Percentiles rank a stretch among this genome's conserved stretches.
These are phyloP conservation scores for Idaea straminata DNA, from an alignment of 2,888 invertebrate species.

Conservation along the genomic window DNA sequence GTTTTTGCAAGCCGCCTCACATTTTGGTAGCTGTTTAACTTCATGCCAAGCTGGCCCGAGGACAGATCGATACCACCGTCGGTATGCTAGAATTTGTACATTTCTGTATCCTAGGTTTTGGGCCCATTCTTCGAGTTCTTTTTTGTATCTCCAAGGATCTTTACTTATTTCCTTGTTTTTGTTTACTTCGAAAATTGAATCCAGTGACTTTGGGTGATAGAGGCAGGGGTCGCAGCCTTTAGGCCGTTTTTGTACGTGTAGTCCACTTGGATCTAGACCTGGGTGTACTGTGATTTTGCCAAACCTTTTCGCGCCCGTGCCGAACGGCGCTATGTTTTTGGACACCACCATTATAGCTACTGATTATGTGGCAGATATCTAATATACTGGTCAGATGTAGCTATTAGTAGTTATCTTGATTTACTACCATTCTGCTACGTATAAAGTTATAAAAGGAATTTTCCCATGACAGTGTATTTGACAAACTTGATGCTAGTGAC, in stretches of 20 bases:
- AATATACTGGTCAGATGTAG: no score
- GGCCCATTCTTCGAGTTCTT: constrained; percentile 65
- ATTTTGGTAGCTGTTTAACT: constrained; percentile 33
- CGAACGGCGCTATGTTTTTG: constrained; percentile 37
- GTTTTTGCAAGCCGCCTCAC: constrained; percentile 53
- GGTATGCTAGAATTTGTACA: constrained; percentile 47
- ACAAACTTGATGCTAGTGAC: no score
- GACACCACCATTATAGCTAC: background rate
- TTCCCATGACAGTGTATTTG: no score
- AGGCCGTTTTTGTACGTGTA: constrained; percentile 42
- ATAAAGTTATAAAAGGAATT: no score
- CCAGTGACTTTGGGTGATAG: constrained; percentile 49
- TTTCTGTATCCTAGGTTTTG: constrained; percentile 67
- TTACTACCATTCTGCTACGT: no score
- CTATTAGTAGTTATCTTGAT: no score
- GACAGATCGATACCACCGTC: constrained; percentile 47
- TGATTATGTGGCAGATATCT: no score
- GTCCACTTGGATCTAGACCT: constrained; percentile 53
- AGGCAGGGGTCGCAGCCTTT: constrained; percentile 57
- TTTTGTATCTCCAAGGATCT: constrained; percentile 65
- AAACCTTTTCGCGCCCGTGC: constrained; percentile 46
- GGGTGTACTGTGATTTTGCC: constrained; percentile 57
- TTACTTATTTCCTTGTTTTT: constrained; percentile 39
- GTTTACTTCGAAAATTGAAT: constrained; percentile 47
- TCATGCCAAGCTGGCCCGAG: constrained; percentile 64